Base-by-base conservation (phyloP, 2,888 invertebrate species). In the Embidobia sp. region DNA sequence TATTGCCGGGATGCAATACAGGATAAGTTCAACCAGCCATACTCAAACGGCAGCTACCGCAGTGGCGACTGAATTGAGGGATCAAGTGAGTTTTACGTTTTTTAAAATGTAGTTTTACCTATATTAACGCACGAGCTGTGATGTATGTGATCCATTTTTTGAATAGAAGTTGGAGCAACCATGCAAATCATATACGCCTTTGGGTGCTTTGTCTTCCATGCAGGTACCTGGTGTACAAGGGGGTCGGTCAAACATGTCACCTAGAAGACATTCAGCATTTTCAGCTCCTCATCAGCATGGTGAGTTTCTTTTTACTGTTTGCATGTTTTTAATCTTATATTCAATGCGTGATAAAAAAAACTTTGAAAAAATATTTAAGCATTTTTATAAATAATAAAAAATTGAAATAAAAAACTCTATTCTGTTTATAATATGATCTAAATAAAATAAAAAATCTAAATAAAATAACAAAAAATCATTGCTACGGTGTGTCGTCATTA, bases 41-140 rank as follows among this genome's bases (percentile, higher is more conserved):
- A 95, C 95, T 67, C 94, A 95, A 89, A 96, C 96, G 7, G 96
- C 96, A 81, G 95, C 96, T 53, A 95, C 96, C 48, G 94, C 96
- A 18, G 94, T 96, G 79, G 92, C 93, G 88, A 93, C 94, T 76
- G 89, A 89, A 33, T 85, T 89, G 59, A 88, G 88, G 66, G 90
- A 90, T 42, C 89, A 89, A 86, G 89, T 89, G 79, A 75, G 82
- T 78, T 11, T 2, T 11, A 27, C 1, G 1, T 15, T 53, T 16
- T 10, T 27, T 8, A 3, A 1, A 18, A 3, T 42, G 35, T 19
- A 7, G 3, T 35, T 19, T 42, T 44, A 11, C 22, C 3, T 16
- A 6, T 48, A 11, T 16, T 26, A 27, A 18, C 11, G 29, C 37
- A 44, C 42, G 26, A 49, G 18, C 19, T 51, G 29, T 59, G 42